Evolutionary conservation across 1,140 invertebrate species (phyloP), one percentile per base, ranked within the genome.

Genomic region (Calycopis cecrops): DNA sequence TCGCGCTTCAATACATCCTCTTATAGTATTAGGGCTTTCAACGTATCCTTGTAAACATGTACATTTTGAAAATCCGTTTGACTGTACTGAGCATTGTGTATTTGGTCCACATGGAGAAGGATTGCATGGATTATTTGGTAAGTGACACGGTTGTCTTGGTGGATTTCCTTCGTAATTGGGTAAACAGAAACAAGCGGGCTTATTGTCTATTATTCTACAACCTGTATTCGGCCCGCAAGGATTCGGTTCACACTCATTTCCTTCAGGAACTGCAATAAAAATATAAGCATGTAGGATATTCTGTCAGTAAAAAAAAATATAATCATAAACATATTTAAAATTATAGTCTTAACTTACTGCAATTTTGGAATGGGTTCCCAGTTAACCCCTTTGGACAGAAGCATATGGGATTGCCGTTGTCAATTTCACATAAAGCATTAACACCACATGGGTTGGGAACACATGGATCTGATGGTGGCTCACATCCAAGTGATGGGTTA

Each of bases 301-400:
- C 9, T 42, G 12, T 8, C 17, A 48, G 44, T 28, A 17, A 9
- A 9, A 21, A 47, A 18, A 48, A 11, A 18, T 7, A 2, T 48
- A 11, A 16, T 21, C 9, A 11, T 10, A 14, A 16, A 50, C 33
- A 14, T 16, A 35, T 17, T 17, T 17, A 8, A 47, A 51, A 9
- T n/a, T 50, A 42, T 55, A 47, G 21, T 3, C 21, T 12, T 37
- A 70, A 95, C 94, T 91, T 92, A 97, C 95, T 95, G 89, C 95
- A 97, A 86, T 93, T 94, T 60, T 94, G 92, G 72, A 97, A 97
- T 10, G 96, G 96, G 91, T 97, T 96, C 83, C 96, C 96, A 9
- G 95, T 97, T 52, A 94, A 88, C 63, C 95, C 95, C 76, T 95
- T 95, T 0, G 95, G 95, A 79, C 96, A 98, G 81, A 92, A 96